Evolutionary conservation across 1,140 invertebrate genomes (phyloP), one percentile per base, ranked within the genome.

Genomic region (Chelonus insularis): DNA sequence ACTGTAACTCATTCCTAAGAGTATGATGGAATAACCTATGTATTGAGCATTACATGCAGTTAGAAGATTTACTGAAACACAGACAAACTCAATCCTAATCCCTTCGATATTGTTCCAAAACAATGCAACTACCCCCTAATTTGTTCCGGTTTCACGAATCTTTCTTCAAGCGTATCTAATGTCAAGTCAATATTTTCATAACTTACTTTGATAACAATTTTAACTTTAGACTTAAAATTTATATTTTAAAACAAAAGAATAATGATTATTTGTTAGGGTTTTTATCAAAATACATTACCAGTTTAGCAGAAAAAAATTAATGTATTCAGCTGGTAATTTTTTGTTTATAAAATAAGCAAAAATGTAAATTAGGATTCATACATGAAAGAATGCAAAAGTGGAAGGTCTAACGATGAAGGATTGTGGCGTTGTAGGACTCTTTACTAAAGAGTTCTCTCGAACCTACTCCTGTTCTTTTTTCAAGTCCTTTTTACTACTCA

Each of bases 391-490:
- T 59, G 57, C 14, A 36, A n/a, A 23, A 36, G 32, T 50, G 36
- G 21, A 37, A 34, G 29, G 47, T 57, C 18, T 57, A 57, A 14
- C 20, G 47, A 36, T 51, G 70, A 72, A 76, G 71, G 73, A 77
- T 73, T 77, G 74, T 71, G 70, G 69, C 72, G 69, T 74, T 79
- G 72, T 78, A 79, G 77, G 75, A 78, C 77, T 75, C 76, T 79
- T 72, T 64, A 73, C 60, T 78, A 72, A 74, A 79, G 76, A 78
- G 76, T 72, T 54, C 63, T 60, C 63, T 55, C 57, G 23, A 60
- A 56, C 58, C 57, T 57, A 55, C 63, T 65, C 23, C 58, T 18
- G 55, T 16, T 41, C 37, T 64, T 61, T 65, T 70, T 72, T 64
- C n/a, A 72, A 73, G 72, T 74, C 72, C 74, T 73, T 77, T 75